These are phyloP conservation scores for Romanogobio albipinnatus DNA, from an alignment of 2,113 vertebrate genomes.

Conservation along the genomic window DNA sequence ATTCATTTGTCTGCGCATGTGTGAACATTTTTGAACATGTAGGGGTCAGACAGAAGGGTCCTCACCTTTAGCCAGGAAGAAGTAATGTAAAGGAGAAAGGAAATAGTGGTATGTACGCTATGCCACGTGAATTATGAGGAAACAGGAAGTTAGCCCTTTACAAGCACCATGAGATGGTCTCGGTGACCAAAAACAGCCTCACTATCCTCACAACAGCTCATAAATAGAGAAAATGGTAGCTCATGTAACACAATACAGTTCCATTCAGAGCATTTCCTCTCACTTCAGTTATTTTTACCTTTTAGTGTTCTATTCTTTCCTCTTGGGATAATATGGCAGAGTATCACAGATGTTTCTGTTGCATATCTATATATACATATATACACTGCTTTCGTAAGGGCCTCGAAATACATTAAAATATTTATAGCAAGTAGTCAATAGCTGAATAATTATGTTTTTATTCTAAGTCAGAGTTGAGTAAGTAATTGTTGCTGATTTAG, in stretches of 20 bases:
- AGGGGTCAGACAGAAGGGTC: constrained; percentile 3
- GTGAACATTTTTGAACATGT: not conserved
- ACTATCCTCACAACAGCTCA: constrained; percentile 10
- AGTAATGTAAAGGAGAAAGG: constrained; percentile 35
- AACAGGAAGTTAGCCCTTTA: constrained; percentile 33
- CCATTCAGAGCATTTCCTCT: constrained; percentile 22
- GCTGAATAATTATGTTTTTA: not conserved
- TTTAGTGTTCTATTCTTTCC: not conserved
- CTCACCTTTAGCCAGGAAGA: not conserved
- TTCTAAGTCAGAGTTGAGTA: not conserved
- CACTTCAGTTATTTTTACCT: constrained; percentile 3
- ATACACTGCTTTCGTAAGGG: not conserved
- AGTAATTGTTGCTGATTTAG: not conserved
- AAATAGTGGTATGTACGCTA: constrained; percentile 41
- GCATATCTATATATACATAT: not conserved
- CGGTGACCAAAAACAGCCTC: not conserved
- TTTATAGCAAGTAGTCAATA: not conserved
- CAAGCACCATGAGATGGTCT: constrained; percentile 34
- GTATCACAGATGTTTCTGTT: constrained; percentile 19
- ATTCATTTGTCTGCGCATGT: not conserved
- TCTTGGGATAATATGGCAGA: not conserved
- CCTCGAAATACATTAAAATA: not conserved
- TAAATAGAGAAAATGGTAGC: constrained; percentile 21
- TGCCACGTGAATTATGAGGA: constrained; percentile 25
- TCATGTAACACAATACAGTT: constrained; percentile 2